These are phyloP conservation scores for Drosophila vallismaia DNA, from an alignment of 2,888 invertebrate species.

Conservation along the genomic window DNA sequence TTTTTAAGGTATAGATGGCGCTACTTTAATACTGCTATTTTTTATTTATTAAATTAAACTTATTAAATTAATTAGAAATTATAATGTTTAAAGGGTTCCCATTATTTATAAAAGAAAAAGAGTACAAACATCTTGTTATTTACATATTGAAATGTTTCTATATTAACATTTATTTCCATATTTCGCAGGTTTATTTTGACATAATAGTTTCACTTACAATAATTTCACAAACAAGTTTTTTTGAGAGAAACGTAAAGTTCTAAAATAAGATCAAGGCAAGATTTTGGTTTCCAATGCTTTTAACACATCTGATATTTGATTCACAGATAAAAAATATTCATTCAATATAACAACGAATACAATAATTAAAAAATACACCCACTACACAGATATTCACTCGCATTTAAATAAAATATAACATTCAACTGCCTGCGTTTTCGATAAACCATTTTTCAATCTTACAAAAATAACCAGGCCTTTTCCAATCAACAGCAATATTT, in stretches of 20 bases:
- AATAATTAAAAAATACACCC: not conserved
- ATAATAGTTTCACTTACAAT: constrained; percentile 2
- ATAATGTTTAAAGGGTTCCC: too few relatives aligned
- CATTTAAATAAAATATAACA: constrained; percentile 13
- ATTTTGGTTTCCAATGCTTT: constrained; percentile 36
- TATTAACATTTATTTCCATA: constrained; percentile 36
- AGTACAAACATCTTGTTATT: not conserved
- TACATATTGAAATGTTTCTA: constrained; percentile 18
- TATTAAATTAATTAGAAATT: too few relatives aligned
- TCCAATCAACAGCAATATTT: constrained; percentile 16
- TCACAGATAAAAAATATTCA: not conserved
- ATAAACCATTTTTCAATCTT: constrained; percentile 17
- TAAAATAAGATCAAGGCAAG: constrained; percentile 25
- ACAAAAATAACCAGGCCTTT: constrained; percentile 39
- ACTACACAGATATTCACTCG: not conserved
- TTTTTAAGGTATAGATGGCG: constrained; percentile 50
- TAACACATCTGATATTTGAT: constrained; percentile 14
- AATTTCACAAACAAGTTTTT: not conserved
- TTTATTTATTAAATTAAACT: too few relatives aligned
- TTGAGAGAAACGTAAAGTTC: not conserved
- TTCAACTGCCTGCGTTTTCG: constrained; percentile 7
- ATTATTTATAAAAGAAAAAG: too few relatives aligned
- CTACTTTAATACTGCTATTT: not conserved
- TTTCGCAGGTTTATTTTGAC: constrained; percentile 27
- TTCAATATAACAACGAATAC: not conserved